Evolutionary conservation across 2,888 invertebrate species (phyloP), one percentile per base, ranked within the genome.

Genomic region (Phania funesta): DNA sequence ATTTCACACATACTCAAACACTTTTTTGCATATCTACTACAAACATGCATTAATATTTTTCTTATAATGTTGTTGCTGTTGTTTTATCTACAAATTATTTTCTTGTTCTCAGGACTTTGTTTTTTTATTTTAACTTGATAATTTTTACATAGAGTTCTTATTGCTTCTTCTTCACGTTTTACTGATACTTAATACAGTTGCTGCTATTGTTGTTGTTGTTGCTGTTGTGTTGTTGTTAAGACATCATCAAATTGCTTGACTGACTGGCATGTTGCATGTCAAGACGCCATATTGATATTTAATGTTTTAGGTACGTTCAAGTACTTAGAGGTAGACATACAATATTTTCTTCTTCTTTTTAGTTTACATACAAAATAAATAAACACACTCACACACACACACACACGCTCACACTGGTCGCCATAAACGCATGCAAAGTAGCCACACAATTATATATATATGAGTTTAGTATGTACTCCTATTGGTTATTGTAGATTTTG

Each of bases 211-310:
- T 60, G 60, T 22, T 29, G 6, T 35, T 75, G 46, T 20, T 65
- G 11, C 52, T 41, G 29, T 20, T 60, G 60, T 8, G 50, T 26
- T n/a, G n/a, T 54, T 24, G 50, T 77, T 54, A 41, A 76, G 54
- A 62, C 60, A 77, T 82, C 78, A 82, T 82, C 78, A 82, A 82
- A 70, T 75, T 81, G 54, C 58, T 74, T 70, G 70, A 77, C 60
- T 82, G 81, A 78, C 74, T 74, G 74, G 74, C 78, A 75, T 74
- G 74, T 82, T 82, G 82, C 82, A 82, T 82, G 78, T 78, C 74
- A 82, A 75, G 82, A 75, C 82, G 82, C 82, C 82, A 82, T 82
- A 78, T 82, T 82, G 70, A 75, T 82, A 78, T 82, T 74, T 70
- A 64, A 70, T 82, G 78, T 74, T 73, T 60, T 54, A 38, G 5